Percentiles rank a stretch among this genome's conserved stretches.
Evolutionary conservation across 2,113 vertebrate species (phyloP).

Genomic region (Herpailurus yagouaroundi): DNA sequence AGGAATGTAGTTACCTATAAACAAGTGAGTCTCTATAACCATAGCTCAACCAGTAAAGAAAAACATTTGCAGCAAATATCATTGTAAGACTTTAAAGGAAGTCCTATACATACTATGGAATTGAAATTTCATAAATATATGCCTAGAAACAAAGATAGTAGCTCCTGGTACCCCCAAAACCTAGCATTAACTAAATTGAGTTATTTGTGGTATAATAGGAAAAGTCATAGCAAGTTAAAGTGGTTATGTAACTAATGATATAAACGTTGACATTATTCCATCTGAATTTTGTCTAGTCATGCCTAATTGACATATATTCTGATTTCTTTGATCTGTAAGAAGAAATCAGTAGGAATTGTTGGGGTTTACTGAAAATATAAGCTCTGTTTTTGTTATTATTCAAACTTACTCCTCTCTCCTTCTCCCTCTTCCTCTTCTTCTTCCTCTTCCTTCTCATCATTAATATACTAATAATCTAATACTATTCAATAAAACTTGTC

Average conservation of each 20-base stretch:
- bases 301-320: neutral
- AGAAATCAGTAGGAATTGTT: neutral
- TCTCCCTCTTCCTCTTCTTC: neutral
- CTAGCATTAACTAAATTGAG: neutral
- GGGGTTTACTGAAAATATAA: neutral
- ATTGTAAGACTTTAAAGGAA: neutral
- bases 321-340: neutral
- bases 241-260: neutral
- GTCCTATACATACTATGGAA: neutral
- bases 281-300: neutral
- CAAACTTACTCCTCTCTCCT: neutral
- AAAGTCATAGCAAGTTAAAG: neutral
- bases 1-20: neutral
- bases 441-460: neutral
- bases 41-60: neutral
- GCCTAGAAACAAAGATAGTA: neutral
- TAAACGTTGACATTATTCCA: neutral
- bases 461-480: neutral
- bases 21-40: neutral
- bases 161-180: neutral
- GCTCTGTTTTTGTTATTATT: neutral
- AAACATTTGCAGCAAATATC: neutral
- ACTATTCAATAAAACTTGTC: neutral
- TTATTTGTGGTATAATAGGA: neutral
- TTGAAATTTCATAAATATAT: neutral